Conservation (phyloP, 2,113 vertebrate genomes). For the Poeciliopsis retropinna region DNA sequence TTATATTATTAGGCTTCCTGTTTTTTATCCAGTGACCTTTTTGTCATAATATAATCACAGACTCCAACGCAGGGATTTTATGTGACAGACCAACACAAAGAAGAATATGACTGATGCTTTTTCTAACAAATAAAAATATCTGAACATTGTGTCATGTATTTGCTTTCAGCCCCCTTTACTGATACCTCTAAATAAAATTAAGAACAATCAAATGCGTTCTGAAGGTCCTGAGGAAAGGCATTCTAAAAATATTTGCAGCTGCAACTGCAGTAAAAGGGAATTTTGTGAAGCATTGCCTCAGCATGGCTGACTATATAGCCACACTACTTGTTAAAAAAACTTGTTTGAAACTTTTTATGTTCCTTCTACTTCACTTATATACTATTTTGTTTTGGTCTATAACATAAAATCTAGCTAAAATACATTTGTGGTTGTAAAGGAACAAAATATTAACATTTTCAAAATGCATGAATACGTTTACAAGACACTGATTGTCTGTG, state of each 20-base stretch:
- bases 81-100: not conserved
- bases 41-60: not conserved
- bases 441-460: not conserved
- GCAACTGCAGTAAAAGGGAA: too few relatives aligned
- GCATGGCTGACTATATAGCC: too few relatives aligned
- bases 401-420: not conserved
- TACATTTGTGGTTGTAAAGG: not conserved
- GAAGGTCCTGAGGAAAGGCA: too few relatives aligned
- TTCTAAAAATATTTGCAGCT: too few relatives aligned
- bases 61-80: not conserved
- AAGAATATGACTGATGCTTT: not conserved
- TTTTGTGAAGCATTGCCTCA: too few relatives aligned
- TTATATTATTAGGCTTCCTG: constrained; percentile 13
- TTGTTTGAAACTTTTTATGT: not conserved
- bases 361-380: not conserved
- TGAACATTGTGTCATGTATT: not conserved
- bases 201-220: too few relatives aligned
- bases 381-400: not conserved
- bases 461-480: not conserved
- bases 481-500: not conserved
- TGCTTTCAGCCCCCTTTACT: not conserved
- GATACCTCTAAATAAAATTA: not conserved
- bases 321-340: not conserved
- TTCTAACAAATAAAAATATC: not conserved
- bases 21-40: not conserved